Conservation (phyloP, 2,888 invertebrate species). For the Dendrolimus houi region DNA sequence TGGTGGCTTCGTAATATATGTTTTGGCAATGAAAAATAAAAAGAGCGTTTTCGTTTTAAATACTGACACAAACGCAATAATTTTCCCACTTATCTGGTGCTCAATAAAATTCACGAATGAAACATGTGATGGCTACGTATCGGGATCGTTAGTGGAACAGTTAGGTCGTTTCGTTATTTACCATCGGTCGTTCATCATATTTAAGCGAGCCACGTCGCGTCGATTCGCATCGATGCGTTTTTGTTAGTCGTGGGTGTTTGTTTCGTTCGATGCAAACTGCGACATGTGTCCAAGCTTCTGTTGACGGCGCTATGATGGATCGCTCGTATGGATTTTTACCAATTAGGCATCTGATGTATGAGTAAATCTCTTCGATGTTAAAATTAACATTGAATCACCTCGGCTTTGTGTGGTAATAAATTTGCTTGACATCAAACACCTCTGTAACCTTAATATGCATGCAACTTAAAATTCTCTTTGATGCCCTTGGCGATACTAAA, state of each 20-base stretch:
- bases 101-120: conserved; percentile 46
- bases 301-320: conserved; percentile 37
- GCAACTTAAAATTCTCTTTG: neutral
- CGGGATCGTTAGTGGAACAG: conserved; percentile 55
- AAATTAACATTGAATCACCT: too few species aligned
- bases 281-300: conserved; percentile 42
- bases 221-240: conserved; percentile 34
- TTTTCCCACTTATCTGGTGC: conserved; percentile 27
- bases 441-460: neutral
- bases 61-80: conserved; percentile 1
- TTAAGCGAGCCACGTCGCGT: conserved; percentile 43
- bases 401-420: neutral
- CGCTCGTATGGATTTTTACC: conserved; percentile 21
- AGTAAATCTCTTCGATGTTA: too few species aligned
- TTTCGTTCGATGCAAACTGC: conserved; percentile 29
- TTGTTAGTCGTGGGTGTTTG: conserved; percentile 23
- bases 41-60: conserved; percentile 2
- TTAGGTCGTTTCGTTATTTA: conserved; percentile 49
- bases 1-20: too few species aligned
- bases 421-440: neutral
- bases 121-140: conserved; percentile 39
- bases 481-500: conserved; percentile 2
- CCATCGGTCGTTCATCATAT: conserved; percentile 59
- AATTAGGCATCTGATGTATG: neutral
- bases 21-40: neutral